Percentiles rank a stretch among this genome's conserved stretches.
phyloP scores from a whole-genome alignment of 2,113 vertebrate species.

The Elachura formosa region DNA sequence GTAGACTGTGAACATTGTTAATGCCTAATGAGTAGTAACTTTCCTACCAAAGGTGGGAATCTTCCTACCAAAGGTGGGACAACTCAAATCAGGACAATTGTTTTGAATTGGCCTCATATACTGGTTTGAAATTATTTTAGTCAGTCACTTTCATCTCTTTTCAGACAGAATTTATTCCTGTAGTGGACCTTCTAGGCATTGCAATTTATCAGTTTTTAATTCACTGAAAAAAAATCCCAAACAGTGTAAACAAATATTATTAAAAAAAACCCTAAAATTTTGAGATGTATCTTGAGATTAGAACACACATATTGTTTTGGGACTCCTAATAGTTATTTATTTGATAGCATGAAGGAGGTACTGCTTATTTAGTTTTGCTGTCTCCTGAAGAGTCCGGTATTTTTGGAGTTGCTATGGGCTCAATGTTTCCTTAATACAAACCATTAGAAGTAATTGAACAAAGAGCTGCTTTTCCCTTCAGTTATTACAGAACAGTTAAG shows the following conservation, averaged over 20 bases:
- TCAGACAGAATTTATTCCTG: background rate
- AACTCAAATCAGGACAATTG: too few relatives aligned
- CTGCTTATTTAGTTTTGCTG: background rate
- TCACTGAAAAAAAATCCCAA: rapidly evolving
- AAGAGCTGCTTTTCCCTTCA: background rate
- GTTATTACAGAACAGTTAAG: background rate
- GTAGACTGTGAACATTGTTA: background rate
- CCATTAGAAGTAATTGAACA: background rate
- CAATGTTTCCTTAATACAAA: background rate
- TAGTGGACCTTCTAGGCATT: background rate
- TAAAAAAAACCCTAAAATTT: background rate
- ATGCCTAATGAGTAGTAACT: background rate
- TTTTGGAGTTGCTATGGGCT: background rate
- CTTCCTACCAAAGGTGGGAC: background rate
- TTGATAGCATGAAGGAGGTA: background rate
- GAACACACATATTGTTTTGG: background rate
- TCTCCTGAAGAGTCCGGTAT: background rate
- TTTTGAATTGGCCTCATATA: background rate
- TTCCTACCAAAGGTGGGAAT: background rate
- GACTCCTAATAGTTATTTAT: background rate
- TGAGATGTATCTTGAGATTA: background rate
- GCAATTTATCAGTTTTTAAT: background rate
- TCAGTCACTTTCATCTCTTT: background rate
- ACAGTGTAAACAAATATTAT: background rate
- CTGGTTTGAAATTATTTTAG: background rate